Conservation (phyloP, 2,888 invertebrate species). For the Sialis fuliginosa region DNA sequence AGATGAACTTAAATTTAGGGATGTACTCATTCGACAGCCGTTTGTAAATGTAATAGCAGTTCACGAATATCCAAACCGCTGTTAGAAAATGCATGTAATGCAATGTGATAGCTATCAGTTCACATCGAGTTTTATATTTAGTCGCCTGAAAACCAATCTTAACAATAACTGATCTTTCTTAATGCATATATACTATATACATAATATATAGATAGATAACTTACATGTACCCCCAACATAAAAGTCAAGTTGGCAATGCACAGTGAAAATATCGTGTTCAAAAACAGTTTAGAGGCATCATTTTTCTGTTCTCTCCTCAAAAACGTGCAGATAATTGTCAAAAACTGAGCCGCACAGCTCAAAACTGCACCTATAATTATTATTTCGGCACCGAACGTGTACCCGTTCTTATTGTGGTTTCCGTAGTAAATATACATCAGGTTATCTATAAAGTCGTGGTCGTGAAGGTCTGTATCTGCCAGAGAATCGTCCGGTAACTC, state of each 20-base stretch:
- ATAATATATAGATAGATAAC: slow-evolving; percentile 14
- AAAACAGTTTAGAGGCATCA: slow-evolving; percentile 33
- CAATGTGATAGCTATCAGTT: slow-evolving; percentile 43
- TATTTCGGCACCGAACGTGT: slow-evolving; percentile 32
- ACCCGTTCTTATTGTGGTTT: slow-evolving; percentile 30
- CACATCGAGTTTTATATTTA: slow-evolving; percentile 41
- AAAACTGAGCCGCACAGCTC: slow-evolving; percentile 29
- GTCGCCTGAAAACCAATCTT: slow-evolving; percentile 32
- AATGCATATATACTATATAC: background rate
- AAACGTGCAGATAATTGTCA: slow-evolving; percentile 27
- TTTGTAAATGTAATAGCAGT: slow-evolving; percentile 44
- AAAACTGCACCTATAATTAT: slow-evolving; percentile 30
- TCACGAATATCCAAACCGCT: slow-evolving; percentile 49
- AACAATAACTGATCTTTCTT: no score
- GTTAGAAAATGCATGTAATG: slow-evolving; percentile 53
- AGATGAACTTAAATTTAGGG: slow-evolving; percentile 37
- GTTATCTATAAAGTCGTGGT: slow-evolving; percentile 54
- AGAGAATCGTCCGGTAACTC: slow-evolving; percentile 43
- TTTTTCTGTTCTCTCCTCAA: slow-evolving; percentile 20
- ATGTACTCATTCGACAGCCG: slow-evolving; percentile 27
- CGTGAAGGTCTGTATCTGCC: slow-evolving; percentile 45
- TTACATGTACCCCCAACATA: slow-evolving; percentile 46
- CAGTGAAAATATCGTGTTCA: slow-evolving; percentile 42
- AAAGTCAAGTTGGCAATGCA: slow-evolving; percentile 42
- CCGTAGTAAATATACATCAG: slow-evolving; percentile 54